Evolutionary conservation across 2,113 vertebrate species (phyloP).

Genomic region (Dasypus novemcinctus): DNA sequence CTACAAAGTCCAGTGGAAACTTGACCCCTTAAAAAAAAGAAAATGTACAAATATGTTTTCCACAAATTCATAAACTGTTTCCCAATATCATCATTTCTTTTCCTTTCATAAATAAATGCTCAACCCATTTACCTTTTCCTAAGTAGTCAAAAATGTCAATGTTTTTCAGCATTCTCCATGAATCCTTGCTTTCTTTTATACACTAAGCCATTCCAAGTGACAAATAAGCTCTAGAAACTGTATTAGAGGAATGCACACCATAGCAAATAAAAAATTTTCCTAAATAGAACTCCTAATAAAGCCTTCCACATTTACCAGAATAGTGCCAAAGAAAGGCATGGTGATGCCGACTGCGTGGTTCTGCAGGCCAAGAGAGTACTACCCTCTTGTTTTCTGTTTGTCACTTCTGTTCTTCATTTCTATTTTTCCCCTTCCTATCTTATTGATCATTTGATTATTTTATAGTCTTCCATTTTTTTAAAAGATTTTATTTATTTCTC

Average conservation of each 20-base stretch:
- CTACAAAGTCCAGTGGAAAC: background rate
- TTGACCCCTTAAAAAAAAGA: background rate
- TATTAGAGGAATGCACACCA: background rate
- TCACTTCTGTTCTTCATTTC: background rate
- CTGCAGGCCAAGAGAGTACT: background rate
- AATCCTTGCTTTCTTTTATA: background rate
- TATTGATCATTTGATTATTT: background rate
- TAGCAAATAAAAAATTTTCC: background rate
- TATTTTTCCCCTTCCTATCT: background rate
- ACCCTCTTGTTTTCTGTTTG: background rate
- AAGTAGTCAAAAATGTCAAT: background rate
- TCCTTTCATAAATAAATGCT: background rate
- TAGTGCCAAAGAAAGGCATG: background rate
- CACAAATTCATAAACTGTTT: background rate
- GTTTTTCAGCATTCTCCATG: background rate
- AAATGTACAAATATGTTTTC: background rate
- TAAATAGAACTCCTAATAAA: background rate
- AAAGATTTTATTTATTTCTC: too few species aligned
- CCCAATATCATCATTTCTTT: background rate
- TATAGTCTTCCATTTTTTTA: too few species aligned
- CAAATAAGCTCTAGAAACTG: background rate
- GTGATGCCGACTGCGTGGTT: background rate
- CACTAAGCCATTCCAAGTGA: background rate
- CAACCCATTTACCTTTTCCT: background rate
- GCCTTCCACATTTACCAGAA: background rate